A percentile compares a stretch with the other conserved stretches of the same genome.
These are phyloP conservation scores for Apogon hyalosoma DNA, from an alignment of 2,797 vertebrate species.

Conservation along the genomic window DNA sequence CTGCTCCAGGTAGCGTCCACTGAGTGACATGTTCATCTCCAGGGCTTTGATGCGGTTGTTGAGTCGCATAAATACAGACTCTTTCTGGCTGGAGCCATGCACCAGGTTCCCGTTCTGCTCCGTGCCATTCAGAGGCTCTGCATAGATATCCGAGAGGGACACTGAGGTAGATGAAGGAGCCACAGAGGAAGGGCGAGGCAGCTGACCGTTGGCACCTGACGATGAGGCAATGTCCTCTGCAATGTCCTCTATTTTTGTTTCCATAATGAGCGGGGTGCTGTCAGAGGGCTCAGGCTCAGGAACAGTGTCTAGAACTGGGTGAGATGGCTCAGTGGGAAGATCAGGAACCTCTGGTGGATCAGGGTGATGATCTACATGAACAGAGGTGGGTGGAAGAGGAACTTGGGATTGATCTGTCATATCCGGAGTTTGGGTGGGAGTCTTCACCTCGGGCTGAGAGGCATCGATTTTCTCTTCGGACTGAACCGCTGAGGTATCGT, in stretches of 20 bases:
- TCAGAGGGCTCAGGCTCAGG: conserved; percentile 43
- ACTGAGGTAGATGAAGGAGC: conserved; percentile 26
- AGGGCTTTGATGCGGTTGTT: conserved; percentile 98
- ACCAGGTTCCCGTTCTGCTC: conserved; percentile 86
- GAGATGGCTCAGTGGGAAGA: conserved; percentile 22
- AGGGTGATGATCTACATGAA: conserved; percentile 50
- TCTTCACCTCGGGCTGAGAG: conserved; percentile 27
- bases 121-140: conserved; percentile 89
- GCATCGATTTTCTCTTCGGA: conserved; percentile 63
- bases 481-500: conserved; percentile 9
- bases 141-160: conserved; percentile 90
- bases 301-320: conserved; percentile 1
- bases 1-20: conserved; percentile 96
- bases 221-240: conserved; percentile 82
- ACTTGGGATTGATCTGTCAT: conserved; percentile 17
- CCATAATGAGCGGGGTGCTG: not conserved
- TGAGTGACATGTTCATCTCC: conserved; percentile 99
- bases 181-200: conserved; percentile 78
- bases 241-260: conserved; percentile 78
- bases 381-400: conserved; percentile 11
- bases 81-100: conserved; percentile 94
- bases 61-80: conserved; percentile 98
- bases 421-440: conserved; percentile 26
- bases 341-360: conserved; percentile 59
- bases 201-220: conserved; percentile 52